Base-by-base conservation (phyloP, 2,113 vertebrate species). In the Microtus oregoni region DNA sequence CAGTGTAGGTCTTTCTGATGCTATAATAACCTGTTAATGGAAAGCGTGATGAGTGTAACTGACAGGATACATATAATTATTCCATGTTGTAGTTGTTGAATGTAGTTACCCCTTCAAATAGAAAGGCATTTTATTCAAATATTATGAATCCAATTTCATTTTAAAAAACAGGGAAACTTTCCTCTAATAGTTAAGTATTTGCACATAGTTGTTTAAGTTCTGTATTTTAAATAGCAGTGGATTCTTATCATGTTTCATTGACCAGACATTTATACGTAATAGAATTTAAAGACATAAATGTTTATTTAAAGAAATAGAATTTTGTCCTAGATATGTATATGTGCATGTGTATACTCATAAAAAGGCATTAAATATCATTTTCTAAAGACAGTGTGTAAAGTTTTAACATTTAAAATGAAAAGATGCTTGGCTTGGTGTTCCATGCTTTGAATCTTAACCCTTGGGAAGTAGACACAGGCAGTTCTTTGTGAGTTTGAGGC, bases 151-250 rank as follows among this genome's bases (percentile, higher is more conserved):
- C 90, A 28, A 47, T 89, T 14, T 83, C 7, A 41, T 5, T 90
- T 95, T 73, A 86, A 96, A 1, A 90, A 7, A 76, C 72, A 67
- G 9, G 73, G 28, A 86, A 90, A 65, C 50, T 95, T 94, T 78
- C 76, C 68, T 72, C 6, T 92, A 73, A 50, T 86, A 90, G 41
- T 65, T 88, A 86, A 94, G 61, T 70, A 61, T 78, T 63, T 87
- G 3, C 41, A 35, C 15, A 32, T 14, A 5, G 5, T 67, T 85
- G 52, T 86, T 86, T 17, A 77, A 82, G 19, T 44, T 78, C 86
- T 72, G n/a, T 86, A 77, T 91, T 90, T 91, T 47, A n/a, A 52
- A 65, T 76, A 50, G 2, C n/a, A 5, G 6, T 89, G 24, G 52
- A 77, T 30, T 89, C 3, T 50, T 89, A 86, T 41, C 5, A 63